phyloP scores from a whole-genome alignment of 2,797 vertebrate species.

The Falco berigora region DNA sequence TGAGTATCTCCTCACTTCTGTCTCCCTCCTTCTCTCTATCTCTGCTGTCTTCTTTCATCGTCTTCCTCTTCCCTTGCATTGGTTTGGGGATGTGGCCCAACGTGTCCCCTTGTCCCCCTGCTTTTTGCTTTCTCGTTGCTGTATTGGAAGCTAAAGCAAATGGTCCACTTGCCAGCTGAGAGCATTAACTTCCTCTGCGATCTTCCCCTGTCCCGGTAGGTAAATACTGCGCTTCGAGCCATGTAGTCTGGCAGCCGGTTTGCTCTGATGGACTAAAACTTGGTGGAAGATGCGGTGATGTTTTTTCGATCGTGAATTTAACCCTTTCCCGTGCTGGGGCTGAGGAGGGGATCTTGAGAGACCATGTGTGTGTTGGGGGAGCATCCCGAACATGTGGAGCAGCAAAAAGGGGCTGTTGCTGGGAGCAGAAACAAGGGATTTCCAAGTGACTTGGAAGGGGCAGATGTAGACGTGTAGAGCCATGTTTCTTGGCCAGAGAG shows the following conservation, averaged over 20 bases:
- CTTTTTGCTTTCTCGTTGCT: not conserved
- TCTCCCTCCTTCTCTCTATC: not conserved
- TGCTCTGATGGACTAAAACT: not conserved
- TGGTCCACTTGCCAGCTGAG: not conserved
- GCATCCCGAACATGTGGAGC: rapidly evolving
- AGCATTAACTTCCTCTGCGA: not conserved
- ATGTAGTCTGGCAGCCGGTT: not conserved
- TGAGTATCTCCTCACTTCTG: conserved; percentile 81
- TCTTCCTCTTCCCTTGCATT: not conserved
- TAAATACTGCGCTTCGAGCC: rapidly evolving
- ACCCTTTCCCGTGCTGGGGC: not conserved
- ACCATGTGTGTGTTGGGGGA: rapidly evolving
- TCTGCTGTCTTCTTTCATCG: not conserved
- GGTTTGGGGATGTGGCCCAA: not conserved
- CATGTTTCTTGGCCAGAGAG: not conserved
- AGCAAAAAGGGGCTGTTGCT: not conserved
- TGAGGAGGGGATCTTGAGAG: not conserved
- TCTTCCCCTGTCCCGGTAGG: not conserved
- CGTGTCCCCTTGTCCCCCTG: not conserved
- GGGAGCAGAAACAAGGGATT: not conserved
- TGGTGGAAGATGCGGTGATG: not conserved
- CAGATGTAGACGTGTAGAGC: not conserved
- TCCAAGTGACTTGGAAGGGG: not conserved
- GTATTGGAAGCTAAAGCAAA: not conserved
- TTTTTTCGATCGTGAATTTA: not conserved